Conservation (phyloP, 2,797 vertebrate genomes). For the Sebastolobus altivelis region DNA sequence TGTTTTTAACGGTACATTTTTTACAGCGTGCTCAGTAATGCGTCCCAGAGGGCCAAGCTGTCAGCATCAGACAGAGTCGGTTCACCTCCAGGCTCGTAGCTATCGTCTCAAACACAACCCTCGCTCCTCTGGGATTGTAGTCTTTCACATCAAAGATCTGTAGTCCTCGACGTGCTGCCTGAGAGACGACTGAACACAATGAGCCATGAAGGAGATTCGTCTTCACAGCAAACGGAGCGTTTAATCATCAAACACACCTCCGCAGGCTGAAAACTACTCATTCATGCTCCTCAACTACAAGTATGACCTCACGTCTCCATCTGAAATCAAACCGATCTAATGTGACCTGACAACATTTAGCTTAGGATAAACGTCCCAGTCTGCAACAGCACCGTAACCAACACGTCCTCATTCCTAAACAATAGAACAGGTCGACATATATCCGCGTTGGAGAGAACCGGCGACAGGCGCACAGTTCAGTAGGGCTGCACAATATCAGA, state of each 20-base stretch:
- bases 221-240: not conserved
- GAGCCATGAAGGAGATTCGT: not conserved
- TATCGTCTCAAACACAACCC: not conserved
- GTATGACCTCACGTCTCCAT: not conserved
- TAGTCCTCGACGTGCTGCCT: not conserved
- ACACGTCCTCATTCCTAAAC: too few species aligned
- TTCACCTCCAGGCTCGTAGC: not conserved
- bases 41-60: not conserved
- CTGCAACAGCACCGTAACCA: too few species aligned
- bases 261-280: too few species aligned
- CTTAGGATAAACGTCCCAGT: too few species aligned
- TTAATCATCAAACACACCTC: not conserved
- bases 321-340: not conserved
- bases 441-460: too few species aligned
- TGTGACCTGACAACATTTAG: too few species aligned
- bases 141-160: slow-evolving; percentile 36
- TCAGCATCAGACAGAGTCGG: not conserved
- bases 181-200: not conserved
- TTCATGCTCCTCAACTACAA: not conserved
- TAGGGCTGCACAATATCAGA: too few species aligned
- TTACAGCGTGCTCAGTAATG: not conserved
- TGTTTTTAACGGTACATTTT: not conserved
- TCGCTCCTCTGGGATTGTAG: slow-evolving; percentile 44
- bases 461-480: too few species aligned
- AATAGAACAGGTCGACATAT: too few species aligned